Conservation (phyloP, 2,113 vertebrate genomes). For the Clupea harengus region DNA sequence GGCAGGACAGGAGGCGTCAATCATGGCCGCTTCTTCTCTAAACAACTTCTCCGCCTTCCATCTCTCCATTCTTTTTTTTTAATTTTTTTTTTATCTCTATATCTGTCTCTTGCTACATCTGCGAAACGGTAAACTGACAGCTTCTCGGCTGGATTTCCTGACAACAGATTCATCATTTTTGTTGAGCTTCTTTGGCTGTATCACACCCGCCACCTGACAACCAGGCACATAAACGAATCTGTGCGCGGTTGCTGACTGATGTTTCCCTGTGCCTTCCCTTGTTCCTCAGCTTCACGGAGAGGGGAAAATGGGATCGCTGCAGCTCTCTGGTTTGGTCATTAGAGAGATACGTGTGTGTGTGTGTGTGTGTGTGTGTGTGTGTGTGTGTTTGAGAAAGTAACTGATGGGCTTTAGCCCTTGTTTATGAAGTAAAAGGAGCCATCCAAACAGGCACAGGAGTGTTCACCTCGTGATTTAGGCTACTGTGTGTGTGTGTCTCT, state of each 20-base stretch:
- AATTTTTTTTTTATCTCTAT: not conserved
- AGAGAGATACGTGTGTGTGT: not conserved
- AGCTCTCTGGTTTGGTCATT: not conserved
- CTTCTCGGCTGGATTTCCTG: constrained; percentile 30
- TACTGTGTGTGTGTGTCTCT: not conserved
- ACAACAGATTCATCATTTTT: constrained; percentile 13
- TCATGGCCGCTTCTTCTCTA: too few relatives aligned
- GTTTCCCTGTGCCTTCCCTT: not conserved
- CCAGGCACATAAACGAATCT: not conserved
- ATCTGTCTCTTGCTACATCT: not conserved
- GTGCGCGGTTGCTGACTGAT: too few relatives aligned
- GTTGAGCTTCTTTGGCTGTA: not conserved
- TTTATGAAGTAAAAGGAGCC: not conserved
- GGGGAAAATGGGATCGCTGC: not conserved
- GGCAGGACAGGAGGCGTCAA: too few relatives aligned
- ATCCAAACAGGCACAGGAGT: not conserved
- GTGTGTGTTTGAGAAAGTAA: not conserved
- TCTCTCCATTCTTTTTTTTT: constrained; percentile 26
- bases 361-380: constrained; percentile 24
- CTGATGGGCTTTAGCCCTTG: not conserved
- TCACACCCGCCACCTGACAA: not conserved
- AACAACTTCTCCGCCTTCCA: constrained; percentile 24
- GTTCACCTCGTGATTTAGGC: not conserved
- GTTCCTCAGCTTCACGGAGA: not conserved
- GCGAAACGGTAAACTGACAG: constrained; percentile 29